Percentiles rank a stretch among this genome's conserved stretches.
Conservation (phyloP, 2,113 vertebrate species). For the Callaeas wilsoni region DNA sequence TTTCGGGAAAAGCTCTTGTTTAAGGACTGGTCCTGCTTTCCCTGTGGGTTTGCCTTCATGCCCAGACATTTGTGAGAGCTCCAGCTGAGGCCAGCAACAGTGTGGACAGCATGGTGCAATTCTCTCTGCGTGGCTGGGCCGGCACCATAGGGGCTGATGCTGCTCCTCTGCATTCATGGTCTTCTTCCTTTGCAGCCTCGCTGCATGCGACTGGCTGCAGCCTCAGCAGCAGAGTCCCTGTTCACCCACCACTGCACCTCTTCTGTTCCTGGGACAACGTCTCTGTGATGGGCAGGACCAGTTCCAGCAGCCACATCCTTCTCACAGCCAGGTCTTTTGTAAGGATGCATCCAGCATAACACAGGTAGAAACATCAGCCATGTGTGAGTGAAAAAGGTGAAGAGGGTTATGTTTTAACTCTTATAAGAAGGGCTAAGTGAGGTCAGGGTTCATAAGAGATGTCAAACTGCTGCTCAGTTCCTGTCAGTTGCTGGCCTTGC, state of each 20-base stretch:
- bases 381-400: too few relatives aligned
- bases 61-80: neutral
- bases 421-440: neutral
- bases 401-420: neutral
- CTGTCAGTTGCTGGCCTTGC: neutral
- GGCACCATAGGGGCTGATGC: neutral
- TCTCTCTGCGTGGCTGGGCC: fast-evolving
- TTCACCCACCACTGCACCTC: neutral
- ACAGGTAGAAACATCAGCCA: neutral
- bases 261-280: fast-evolving
- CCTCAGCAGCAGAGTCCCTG: fast-evolving
- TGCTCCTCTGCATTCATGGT: fast-evolving
- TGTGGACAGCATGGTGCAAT: too few relatives aligned
- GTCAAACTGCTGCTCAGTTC: neutral
- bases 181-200: neutral
- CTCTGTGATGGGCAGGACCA: neutral
- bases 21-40: neutral
- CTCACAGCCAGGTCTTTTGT: neutral
- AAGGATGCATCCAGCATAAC: neutral
- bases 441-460: neutral
- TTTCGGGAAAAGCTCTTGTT: neutral
- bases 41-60: fast-evolving
- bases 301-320: neutral
- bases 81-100: neutral
- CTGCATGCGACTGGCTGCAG: fast-evolving